phyloP scores from a whole-genome alignment of 2,888 invertebrate genomes.

The Diachrysia chrysitis region DNA sequence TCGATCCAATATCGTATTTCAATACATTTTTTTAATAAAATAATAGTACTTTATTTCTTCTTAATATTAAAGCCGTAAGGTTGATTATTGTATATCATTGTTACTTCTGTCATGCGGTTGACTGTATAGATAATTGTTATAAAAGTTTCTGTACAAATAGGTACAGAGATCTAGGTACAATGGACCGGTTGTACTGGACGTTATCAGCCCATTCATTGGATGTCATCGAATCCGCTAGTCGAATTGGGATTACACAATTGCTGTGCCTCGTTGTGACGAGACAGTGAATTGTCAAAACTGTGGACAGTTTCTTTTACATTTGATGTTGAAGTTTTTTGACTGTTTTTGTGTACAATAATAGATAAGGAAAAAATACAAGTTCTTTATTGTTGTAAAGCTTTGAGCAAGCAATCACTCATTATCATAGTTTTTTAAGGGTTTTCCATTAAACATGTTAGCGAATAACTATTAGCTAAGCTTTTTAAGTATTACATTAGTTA shows the following conservation, averaged over 20 bases:
- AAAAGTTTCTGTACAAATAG: constrained; percentile 57
- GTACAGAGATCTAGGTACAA: constrained; percentile 48
- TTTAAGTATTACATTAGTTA: neutral
- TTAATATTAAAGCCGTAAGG: neutral
- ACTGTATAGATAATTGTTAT: constrained; percentile 43
- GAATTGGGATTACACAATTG: constrained; percentile 69
- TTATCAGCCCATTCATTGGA: constrained; percentile 66
- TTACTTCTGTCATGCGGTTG: neutral
- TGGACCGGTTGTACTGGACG: constrained; percentile 60
- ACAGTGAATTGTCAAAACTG: constrained; percentile 35
- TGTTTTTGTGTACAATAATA: neutral
- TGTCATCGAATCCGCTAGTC: constrained; percentile 69
- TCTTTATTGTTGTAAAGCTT: neutral
- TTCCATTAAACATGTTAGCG: neutral
- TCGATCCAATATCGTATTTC: constrained; percentile 35
- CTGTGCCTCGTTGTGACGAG: constrained; percentile 61
- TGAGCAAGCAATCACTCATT: no score
- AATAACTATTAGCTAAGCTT: neutral
- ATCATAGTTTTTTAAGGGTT: no score
- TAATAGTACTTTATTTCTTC: constrained; percentile 20
- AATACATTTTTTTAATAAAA: constrained; percentile 46
- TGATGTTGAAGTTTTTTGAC: neutral
- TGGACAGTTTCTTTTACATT: constrained; percentile 23
- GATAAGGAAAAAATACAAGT: neutral
- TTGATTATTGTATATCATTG: neutral